Evolutionary conservation across 2,797 vertebrate species (phyloP), one percentile per base, ranked within the genome.

Genomic region (Triplophysa yarkandensis): DNA sequence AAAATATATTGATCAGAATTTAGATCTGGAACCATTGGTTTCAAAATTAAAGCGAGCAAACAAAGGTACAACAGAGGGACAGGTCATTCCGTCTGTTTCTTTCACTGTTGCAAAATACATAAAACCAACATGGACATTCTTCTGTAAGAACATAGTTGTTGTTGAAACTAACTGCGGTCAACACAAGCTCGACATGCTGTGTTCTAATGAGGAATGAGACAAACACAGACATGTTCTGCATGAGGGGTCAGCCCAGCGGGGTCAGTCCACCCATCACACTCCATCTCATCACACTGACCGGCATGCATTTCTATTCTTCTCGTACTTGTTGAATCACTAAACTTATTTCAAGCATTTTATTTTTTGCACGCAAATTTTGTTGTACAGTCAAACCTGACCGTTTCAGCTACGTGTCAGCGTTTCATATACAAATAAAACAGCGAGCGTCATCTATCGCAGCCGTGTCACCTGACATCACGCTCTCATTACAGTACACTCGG

Each of bases 121-220:
- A 30, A 30, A 30, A 6, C 30, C 30, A 30, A 30, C 3, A 30
- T 30, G 3, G 6, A 30, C 3, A 30, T 30, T 30, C 30, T 30
- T 3, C 6, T 30, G 30, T 30, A 30, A 30, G 30, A 30, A 30
- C 30, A n/a, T n/a, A n/a, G n/a, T n/a, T 30, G 3, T 30, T 30
- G 30, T 6, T 3, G 36, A 39, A 11, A 68, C 25, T 1, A 27
- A 28, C 48, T 8, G 52, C 50, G 58, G 32, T 44, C 2, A 41
- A 68, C 62, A 50, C 50, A 71, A 57, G 70, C 54, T 66, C 44
- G 44, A 68, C 16, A 43, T 39, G 14, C 6, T 13, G 69, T 55
- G n/a, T 73, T 82, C 68, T 82, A 73, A 82, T 76, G 76, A 78
- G 72, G 36, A 82, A 78, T 76, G 60, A 75, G 71, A 82, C 68